A percentile compares a stretch with the other conserved stretches of the same genome.
These are phyloP conservation scores for Caenorhabditis japonica DNA, from an alignment of 2,888 invertebrate genomes.

Conservation along the genomic window DNA sequence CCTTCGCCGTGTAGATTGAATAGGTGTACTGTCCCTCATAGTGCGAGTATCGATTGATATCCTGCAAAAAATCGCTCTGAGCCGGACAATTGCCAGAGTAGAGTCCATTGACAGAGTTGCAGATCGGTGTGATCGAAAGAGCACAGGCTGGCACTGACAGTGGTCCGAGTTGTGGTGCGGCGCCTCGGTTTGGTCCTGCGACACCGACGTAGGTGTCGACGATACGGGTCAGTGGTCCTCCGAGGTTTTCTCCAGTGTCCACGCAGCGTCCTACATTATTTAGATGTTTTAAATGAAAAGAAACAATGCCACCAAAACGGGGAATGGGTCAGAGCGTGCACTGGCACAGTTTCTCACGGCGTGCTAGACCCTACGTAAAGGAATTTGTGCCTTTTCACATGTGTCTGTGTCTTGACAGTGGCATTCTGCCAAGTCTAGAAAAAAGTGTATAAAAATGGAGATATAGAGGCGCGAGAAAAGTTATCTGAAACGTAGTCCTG, in stretches of 20 bases:
- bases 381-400: too few relatives aligned
- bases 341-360: too few relatives aligned
- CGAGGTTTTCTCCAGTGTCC: constrained; percentile 73
- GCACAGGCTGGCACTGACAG: constrained; percentile 74
- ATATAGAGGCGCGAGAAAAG: too few relatives aligned
- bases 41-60: constrained; percentile 70
- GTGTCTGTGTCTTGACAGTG: too few relatives aligned
- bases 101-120: constrained; percentile 70
- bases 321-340: too few relatives aligned
- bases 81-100: constrained; percentile 75
- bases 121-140: constrained; percentile 66
- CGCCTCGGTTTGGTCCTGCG: constrained; percentile 76
- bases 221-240: constrained; percentile 68
- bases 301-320: too few relatives aligned
- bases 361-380: too few relatives aligned
- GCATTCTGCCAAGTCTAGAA: too few relatives aligned
- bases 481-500: too few relatives aligned
- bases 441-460: too few relatives aligned
- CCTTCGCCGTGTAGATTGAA: constrained; percentile 69
- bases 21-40: constrained; percentile 75
- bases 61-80: constrained; percentile 72
- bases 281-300: too few relatives aligned
- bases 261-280: constrained; percentile 67
- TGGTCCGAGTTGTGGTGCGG: constrained; percentile 70
- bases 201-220: constrained; percentile 75